Conservation (phyloP, 2,888 invertebrate species). For the Nymphalis c-album region DNA sequence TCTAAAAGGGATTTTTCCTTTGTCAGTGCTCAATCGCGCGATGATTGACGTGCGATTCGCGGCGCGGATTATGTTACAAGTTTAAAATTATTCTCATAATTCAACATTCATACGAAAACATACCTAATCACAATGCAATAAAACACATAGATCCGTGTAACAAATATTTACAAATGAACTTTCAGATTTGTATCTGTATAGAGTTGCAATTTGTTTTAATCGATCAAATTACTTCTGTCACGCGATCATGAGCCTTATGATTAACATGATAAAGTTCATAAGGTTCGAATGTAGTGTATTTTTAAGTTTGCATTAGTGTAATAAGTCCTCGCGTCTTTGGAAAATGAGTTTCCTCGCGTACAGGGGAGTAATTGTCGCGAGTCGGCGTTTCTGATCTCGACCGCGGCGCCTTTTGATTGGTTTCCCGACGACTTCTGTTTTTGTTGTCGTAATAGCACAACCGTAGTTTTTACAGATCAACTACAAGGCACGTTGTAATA, state of each 20-base stretch:
- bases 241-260: slow-evolving; percentile 42
- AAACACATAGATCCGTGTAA: slow-evolving; percentile 20
- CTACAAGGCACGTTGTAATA: slow-evolving; percentile 28
- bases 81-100: slow-evolving; percentile 21
- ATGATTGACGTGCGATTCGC: slow-evolving; percentile 77
- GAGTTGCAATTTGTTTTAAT: slow-evolving; percentile 39
- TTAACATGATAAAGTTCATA: slow-evolving; percentile 9
- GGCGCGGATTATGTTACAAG: slow-evolving; percentile 63
- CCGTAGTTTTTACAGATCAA: slow-evolving; percentile 65
- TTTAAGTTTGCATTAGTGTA: slow-evolving; percentile 53
- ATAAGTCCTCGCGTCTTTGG: slow-evolving; percentile 73
- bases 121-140: slow-evolving; percentile 35
- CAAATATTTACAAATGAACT: slow-evolving; percentile 31
- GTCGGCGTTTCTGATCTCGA: slow-evolving; percentile 59
- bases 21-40: slow-evolving; percentile 70
- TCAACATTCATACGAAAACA: slow-evolving; percentile 25
- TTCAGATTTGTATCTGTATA: slow-evolving; percentile 40
- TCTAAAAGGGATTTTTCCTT: slow-evolving; percentile 77
- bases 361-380: slow-evolving; percentile 67
- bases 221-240: slow-evolving; percentile 14
- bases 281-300: slow-evolving; percentile 5
- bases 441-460: slow-evolving; percentile 56
- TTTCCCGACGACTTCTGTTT: slow-evolving; percentile 66
- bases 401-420: slow-evolving; percentile 77
- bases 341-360: slow-evolving; percentile 77